Base-by-base conservation (phyloP, 1,140 invertebrate species). In the Uloborus diversus region DNA sequence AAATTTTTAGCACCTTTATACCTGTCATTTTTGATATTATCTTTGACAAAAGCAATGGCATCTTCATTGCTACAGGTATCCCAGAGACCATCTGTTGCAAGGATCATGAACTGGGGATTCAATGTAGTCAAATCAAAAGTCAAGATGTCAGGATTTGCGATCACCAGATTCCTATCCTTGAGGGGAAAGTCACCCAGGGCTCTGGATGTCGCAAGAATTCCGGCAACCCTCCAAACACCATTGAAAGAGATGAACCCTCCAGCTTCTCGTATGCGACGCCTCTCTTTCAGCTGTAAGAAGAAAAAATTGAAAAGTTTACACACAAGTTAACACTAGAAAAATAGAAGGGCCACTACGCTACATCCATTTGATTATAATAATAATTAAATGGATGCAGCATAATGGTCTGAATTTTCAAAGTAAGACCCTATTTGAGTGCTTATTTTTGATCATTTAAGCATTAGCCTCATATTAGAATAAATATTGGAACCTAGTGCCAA, bases 11-110 rank as follows among this genome's bases (percentile, higher is more conserved):
- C 96, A 69, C 95, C 95, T 62, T 51, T 42, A 88, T 90, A 94
- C 86, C 93, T 91, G 25, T 93, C 90, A 87, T 96, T 95, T 83
- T 94, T 89, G 23, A 97, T 89, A 37, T 85, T 79, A 17, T 86
- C 85, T 69, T 83, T 84, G 7, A 96, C 91, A 86, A 93, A 97
- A 82, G 92, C 91, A 14, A 97, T 91, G 57, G 96, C 96, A 86
- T 98, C 96, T 86, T 98, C 95, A 87, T 98, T 98, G 20, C 90
- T 90, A 85, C 97, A 96, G 32, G 94, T 96, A 87, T 98, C 97
- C 96, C 96, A 98, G 9, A 99, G 89, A 13, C 97, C 97, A 90
- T 98, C 97, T 2, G 95, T 94, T 13, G 96, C 97, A 27, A 98
- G 87, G 76, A 99, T 92, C 76, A 98, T 87, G 87, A 98, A 98